Conservation (phyloP, 2,113 vertebrate species). For the Pungitius pungitius region DNA sequence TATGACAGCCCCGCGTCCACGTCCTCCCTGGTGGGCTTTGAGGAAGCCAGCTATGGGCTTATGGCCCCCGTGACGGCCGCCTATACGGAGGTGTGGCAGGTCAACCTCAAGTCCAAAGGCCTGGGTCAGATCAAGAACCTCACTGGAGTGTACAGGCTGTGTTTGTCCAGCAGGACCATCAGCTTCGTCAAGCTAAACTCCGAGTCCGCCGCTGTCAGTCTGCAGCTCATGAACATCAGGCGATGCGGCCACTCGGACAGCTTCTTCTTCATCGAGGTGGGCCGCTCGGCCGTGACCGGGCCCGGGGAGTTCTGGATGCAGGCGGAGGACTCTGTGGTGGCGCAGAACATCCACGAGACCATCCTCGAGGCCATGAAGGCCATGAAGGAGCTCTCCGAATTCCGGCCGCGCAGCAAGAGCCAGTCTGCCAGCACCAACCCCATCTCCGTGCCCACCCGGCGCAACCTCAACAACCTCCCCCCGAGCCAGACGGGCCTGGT, state of each 20-base stretch:
- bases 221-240: constrained; percentile 97
- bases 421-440: constrained; percentile 89
- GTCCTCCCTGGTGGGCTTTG: constrained; percentile 80
- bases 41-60: constrained; percentile 88
- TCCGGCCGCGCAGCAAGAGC: constrained; percentile 96
- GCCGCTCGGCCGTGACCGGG: constrained; percentile 92
- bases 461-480: constrained; percentile 84
- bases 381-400: constrained; percentile 94
- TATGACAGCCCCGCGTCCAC: constrained; percentile 78
- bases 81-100: constrained; percentile 97
- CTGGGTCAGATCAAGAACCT: constrained; percentile 93
- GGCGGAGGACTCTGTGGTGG: constrained; percentile 95
- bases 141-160: constrained; percentile 93
- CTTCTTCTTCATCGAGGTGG: constrained; percentile 98
- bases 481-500: constrained; percentile 86
- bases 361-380: constrained; percentile 97
- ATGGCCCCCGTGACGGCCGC: constrained; percentile 79
- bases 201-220: constrained; percentile 88
- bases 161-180: constrained; percentile 91
- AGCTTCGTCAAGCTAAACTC: constrained; percentile 95
- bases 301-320: constrained; percentile 99
- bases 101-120: constrained; percentile 93
- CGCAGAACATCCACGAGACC: constrained; percentile 98
- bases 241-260: constrained; percentile 97
- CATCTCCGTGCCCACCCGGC: constrained; percentile 82